Conservation (phyloP, 2,797 vertebrate species). For the Liasis olivaceus region DNA sequence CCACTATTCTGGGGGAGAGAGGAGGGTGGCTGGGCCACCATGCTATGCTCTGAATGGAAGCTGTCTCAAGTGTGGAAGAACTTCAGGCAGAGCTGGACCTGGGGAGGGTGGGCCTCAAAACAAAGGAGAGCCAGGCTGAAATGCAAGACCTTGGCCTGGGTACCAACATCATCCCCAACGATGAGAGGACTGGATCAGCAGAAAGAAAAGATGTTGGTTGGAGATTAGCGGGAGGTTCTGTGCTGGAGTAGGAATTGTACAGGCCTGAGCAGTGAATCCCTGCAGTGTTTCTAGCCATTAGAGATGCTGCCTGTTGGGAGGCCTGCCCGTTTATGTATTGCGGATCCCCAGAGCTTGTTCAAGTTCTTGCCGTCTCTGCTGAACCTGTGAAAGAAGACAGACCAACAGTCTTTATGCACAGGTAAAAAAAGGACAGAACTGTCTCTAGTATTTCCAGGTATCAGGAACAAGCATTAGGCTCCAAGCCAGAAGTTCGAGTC, state of each 20-base stretch:
- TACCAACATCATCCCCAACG: constrained; percentile 30
- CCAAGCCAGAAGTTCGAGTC: neutral
- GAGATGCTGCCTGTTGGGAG: constrained; percentile 47
- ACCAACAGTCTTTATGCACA: neutral
- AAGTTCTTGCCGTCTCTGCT: constrained; percentile 96
- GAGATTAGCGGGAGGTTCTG: constrained; percentile 24
- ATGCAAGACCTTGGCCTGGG: constrained; percentile 50
- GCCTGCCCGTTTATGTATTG: constrained; percentile 85
- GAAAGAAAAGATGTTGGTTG: constrained; percentile 37
- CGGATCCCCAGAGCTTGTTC: constrained; percentile 98
- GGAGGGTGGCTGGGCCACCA: constrained; percentile 22
- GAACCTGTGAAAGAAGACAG: constrained; percentile 80
- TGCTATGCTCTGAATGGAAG: constrained; percentile 24
- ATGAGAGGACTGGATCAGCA: constrained; percentile 34
- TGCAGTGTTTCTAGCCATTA: constrained; percentile 59
- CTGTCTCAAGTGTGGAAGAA: constrained; percentile 31
- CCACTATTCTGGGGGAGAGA: neutral
- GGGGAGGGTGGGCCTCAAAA: constrained; percentile 35
- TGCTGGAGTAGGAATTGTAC: constrained; percentile 56
- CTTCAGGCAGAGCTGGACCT: constrained; percentile 29
- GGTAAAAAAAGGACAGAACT: fast-evolving
- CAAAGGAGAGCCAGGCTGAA: constrained; percentile 64
- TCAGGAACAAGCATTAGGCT: neutral
- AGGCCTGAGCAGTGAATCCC: constrained; percentile 56
- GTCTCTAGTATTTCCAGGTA: too few species aligned